Percentiles rank a stretch among this genome's conserved stretches.
phyloP scores from a whole-genome alignment of 2,113 vertebrate genomes.

The Psophia crepitans region DNA sequence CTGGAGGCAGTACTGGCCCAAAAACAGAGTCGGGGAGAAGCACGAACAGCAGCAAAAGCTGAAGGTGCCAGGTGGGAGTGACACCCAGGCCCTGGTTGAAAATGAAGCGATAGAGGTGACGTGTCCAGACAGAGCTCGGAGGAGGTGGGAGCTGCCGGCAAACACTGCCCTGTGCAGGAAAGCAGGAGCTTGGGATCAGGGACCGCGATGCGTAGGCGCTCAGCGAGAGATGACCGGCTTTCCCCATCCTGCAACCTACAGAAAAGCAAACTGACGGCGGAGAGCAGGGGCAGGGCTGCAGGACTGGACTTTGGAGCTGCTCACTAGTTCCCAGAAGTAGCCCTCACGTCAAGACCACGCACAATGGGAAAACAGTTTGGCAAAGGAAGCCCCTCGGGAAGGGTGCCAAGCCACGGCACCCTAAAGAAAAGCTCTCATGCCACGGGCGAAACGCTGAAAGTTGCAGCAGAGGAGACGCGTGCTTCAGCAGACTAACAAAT shows the following conservation, averaged over 20 bases:
- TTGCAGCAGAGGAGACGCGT: background rate
- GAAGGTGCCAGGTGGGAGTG: background rate
- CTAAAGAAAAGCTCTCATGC: background rate
- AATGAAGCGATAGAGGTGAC: background rate
- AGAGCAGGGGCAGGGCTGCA: background rate
- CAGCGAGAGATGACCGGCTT: background rate
- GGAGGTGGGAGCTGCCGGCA: background rate
- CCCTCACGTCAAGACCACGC: background rate
- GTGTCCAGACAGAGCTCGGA: background rate
- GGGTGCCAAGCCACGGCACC: background rate
- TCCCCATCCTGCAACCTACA: background rate
- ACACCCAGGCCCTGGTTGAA: background rate
- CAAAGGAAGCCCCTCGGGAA: background rate
- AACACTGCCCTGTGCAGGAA: background rate
- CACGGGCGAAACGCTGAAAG: background rate
- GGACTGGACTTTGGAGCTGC: background rate
- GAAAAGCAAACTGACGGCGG: background rate
- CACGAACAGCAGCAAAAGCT: background rate
- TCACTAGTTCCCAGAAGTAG: background rate
- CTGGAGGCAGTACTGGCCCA: background rate
- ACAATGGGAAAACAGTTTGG: background rate
- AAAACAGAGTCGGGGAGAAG: background rate
- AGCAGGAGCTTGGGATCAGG: background rate
- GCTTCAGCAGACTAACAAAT: background rate
- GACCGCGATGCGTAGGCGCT: background rate